A percentile compares a stretch with the other conserved stretches of the same genome.
phyloP scores from a whole-genome alignment of 2,113 vertebrate species.

The Corythaixoides concolor region DNA sequence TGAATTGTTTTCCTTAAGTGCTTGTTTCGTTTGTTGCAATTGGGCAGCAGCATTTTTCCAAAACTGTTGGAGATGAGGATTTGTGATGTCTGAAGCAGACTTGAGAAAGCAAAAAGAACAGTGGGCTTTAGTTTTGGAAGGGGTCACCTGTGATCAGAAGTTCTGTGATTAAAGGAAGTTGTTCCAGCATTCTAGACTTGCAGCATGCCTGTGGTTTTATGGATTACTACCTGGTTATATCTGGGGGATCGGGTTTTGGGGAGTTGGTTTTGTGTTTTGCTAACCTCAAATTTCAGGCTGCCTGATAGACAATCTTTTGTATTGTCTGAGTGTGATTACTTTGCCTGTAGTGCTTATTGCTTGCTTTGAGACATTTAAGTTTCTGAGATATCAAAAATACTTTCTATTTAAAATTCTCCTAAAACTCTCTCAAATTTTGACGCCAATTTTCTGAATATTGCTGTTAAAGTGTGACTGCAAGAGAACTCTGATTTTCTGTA shows the following conservation, averaged over 20 bases:
- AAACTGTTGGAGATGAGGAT: background rate
- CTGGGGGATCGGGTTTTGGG: background rate
- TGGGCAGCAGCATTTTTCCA: background rate
- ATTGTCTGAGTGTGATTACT: background rate
- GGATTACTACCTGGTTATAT: background rate
- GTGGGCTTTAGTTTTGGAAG: background rate
- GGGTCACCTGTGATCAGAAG: background rate
- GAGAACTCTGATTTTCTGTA: background rate
- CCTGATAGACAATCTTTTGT: background rate
- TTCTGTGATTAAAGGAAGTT: background rate
- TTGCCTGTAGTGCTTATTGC: background rate
- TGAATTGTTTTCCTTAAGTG: background rate
- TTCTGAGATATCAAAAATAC: background rate
- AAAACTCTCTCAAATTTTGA: background rate
- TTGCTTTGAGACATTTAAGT: background rate
- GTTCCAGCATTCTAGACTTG: background rate
- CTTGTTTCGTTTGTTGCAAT: background rate
- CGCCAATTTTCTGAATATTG: background rate
- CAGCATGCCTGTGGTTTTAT: background rate
- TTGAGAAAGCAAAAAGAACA: background rate
- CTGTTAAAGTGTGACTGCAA: background rate
- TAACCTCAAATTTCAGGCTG: background rate
- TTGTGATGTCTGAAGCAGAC: background rate
- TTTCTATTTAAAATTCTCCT: background rate
- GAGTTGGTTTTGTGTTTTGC: background rate